These are phyloP conservation scores for Poecile montanus DNA, from an alignment of 2,797 vertebrate genomes.

Conservation along the genomic window DNA sequence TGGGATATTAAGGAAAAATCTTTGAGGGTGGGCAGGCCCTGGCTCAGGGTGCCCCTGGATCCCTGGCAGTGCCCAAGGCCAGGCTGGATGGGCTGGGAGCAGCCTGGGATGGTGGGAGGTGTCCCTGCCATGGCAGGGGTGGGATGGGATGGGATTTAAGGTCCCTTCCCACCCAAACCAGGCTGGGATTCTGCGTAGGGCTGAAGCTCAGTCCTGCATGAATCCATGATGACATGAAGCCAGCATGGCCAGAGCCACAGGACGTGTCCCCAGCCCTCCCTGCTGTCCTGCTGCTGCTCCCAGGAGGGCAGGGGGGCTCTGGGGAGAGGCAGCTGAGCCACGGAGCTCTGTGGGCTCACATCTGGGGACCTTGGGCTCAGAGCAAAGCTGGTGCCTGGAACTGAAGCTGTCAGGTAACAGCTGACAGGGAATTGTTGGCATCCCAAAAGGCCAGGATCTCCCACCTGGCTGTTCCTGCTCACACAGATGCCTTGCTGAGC, in stretches of 20 bases:
- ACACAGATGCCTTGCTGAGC: background rate
- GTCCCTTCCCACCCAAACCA: background rate
- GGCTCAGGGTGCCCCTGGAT: background rate
- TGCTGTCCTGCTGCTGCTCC: background rate
- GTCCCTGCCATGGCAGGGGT: background rate
- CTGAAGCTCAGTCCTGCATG: background rate
- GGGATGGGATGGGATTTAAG: rapidly evolving
- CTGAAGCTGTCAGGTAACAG: rapidly evolving
- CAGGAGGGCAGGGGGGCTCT: background rate
- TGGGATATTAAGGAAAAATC: background rate
- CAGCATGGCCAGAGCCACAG: background rate
- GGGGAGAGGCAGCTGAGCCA: background rate
- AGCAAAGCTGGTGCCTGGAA: background rate
- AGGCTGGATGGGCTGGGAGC: background rate
- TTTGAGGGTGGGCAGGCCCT: background rate
- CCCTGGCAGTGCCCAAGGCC: background rate
- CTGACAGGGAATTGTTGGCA: background rate
- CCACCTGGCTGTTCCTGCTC: background rate
- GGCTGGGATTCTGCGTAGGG: background rate
- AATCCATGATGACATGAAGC: too few relatives aligned
- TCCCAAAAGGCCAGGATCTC: background rate
- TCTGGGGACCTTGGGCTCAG: background rate
- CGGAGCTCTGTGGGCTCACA: background rate
- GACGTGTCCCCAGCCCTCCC: background rate
- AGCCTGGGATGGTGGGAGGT: background rate